Base-by-base conservation (phyloP, 23 tunicate genomes). In the Trididemnum nubilum region DNA sequence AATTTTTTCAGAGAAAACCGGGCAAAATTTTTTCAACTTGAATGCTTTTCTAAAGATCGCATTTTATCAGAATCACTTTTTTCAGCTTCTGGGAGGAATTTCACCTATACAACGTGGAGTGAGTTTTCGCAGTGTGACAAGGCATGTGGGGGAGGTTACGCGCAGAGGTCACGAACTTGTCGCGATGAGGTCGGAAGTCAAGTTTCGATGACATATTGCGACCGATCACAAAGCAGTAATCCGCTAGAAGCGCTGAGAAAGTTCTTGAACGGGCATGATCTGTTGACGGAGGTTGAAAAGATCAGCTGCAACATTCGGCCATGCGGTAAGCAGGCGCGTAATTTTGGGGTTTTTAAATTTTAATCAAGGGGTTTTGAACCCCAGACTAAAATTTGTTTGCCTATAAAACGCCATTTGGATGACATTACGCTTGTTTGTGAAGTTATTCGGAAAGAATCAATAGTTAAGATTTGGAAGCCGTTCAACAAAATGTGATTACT, bases 131-230 rank as follows among this genome's bases (percentile, higher is more conserved):
- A 21, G 23, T 63, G 69, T 63, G 69, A 63, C 28, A 63, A 63
- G 23, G 27, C 23, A 63, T 63, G 69, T 63, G 69, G 69, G 7
- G 69, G 69, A 23, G 69, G 69, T 21, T 23, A 63, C 69, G 19
- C 69, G 7, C 7, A 21, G 23, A 63, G 69, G 28, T 23, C 27
- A 7, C 24, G 69, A 23, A 63, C 7, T 4, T 63, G 69, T 28
- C 23, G 19, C 27, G 69, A 63, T 23, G 28, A 63, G 7, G 7
- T 24, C 4, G 69, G 69, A 63, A 23, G 23, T 19, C 69, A 21
- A 63, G 69, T 63, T 24, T 7, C 69, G 69, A 7, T 63, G 7
- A 18, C 4, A 4, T 18, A 63, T 23, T 63, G 69, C 69, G 27
- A 21, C 7, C 27, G 28, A 4, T 18, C 28, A 23, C 19, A 18